A percentile compares a stretch with the other conserved stretches of the same genome.
Conservation (phyloP, 1,140 invertebrate genomes). For the Ceratina japonica region DNA sequence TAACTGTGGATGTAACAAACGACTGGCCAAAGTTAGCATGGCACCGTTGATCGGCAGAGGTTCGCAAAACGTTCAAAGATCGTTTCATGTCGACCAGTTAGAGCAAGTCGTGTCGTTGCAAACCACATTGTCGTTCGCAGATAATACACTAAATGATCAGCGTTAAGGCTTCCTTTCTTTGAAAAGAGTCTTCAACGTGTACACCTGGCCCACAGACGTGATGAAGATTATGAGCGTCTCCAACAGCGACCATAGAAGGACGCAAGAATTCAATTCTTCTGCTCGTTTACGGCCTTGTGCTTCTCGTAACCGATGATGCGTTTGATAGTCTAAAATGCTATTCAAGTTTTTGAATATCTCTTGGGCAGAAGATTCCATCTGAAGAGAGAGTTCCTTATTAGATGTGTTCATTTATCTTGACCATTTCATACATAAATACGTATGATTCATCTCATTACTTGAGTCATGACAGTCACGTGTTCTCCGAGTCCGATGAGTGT, state of each 20-base stretch:
- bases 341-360: constrained; percentile 94
- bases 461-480: constrained; percentile 96
- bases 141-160: constrained; percentile 42
- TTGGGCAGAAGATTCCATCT: constrained; percentile 95
- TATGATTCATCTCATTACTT: constrained; percentile 83
- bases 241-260: constrained; percentile 94
- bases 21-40: constrained; percentile 36
- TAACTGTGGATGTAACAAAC: constrained; percentile 15
- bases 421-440: no score
- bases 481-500: constrained; percentile 91
- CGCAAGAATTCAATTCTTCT: constrained; percentile 96
- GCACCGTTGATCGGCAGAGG: constrained; percentile 41
- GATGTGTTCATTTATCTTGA: neutral
- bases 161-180: constrained; percentile 88
- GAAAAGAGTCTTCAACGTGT: constrained; percentile 97
- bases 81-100: constrained; percentile 19
- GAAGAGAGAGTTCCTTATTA: constrained; percentile 58
- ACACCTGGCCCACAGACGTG: constrained; percentile 93
- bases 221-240: constrained; percentile 92
- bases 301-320: constrained; percentile 96
- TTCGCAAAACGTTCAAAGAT: neutral
- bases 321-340: constrained; percentile 95
- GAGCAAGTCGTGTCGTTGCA: constrained; percentile 26
- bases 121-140: constrained; percentile 29
- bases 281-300: constrained; percentile 95